Base-by-base conservation (phyloP, 2,888 invertebrate species). In the Limnephilus lunatus region DNA sequence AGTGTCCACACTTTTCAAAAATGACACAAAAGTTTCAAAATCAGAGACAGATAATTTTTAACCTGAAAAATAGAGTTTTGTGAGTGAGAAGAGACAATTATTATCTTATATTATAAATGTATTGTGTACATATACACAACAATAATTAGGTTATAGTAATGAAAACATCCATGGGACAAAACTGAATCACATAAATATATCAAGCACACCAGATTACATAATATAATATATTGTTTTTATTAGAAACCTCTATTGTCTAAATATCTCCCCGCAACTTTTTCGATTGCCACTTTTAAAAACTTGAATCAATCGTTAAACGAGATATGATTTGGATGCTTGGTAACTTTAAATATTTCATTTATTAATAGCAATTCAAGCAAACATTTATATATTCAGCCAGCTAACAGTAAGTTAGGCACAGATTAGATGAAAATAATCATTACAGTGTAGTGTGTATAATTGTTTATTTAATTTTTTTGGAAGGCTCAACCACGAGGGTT, bases 131-230 rank as follows among this genome's bases (percentile, higher is more conserved):
- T 89, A 15, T 90, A 89, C 89, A 92, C 91, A 90, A 92, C 92
- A 92, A 53, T 53, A 53, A 91, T 92, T 89, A 92, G 81, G 91
- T 91, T 88, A 85, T 91, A 91, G 90, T 88, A 88, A 86, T 92
- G 86, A 92, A 92, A 91, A 92, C 92, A 92, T 91, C 85, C 81
- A 92, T 91, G 81, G 88, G 92, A 92, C 92, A 91, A 91, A 92
- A 89, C 85, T 88, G 89, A 92, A 89, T 90, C 89, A 92, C 92
- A 91, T 91, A 91, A 90, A 85, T 68, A 85, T 90, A 83, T 85
- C 80, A 92, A 92, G 92, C 92, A 92, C 92, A 92, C 85, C 92
- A 85, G 92, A 92, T 81, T 92, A 90, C 35, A 30, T 32, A 32
- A 83, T 35, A 32, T 83, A 44, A 83, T 31, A 83, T 83, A 83